A percentile compares a stretch with the other conserved stretches of the same genome.
phyloP scores from a whole-genome alignment of 2,888 invertebrate species.

The Mesoligia furuncula region DNA sequence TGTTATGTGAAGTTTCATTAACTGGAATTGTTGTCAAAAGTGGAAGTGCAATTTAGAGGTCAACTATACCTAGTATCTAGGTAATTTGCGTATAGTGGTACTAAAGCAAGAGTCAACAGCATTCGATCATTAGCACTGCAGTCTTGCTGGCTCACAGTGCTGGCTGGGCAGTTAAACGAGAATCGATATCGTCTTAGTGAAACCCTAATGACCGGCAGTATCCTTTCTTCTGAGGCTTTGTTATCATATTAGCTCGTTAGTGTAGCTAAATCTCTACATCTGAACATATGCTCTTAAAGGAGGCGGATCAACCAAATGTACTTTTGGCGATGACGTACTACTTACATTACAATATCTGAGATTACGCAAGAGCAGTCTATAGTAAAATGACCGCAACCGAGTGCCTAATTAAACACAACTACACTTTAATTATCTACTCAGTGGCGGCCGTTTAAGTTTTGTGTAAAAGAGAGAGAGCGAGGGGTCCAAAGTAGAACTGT shows the following conservation, averaged over 20 bases:
- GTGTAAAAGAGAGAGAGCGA: not conserved
- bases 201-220: conserved; percentile 11
- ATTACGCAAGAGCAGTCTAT: not conserved
- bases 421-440: not conserved
- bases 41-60: not conserved
- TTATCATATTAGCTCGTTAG: not conserved
- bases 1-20: not conserved
- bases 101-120: not conserved
- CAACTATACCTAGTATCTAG: not conserved
- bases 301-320: not conserved
- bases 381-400: not conserved
- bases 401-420: not conserved
- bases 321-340: not conserved
- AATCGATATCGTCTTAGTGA: conserved; percentile 35
- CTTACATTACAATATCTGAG: not conserved
- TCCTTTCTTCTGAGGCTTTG: conserved; percentile 4
- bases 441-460: not conserved
- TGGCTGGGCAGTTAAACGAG: conserved; percentile 36
- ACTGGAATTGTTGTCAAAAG: not conserved
- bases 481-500: not conserved
- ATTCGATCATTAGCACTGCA: conserved; percentile 18
- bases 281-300: not conserved
- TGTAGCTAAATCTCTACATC: not conserved
- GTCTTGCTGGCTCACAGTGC: conserved; percentile 8
- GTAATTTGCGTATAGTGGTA: not conserved